Conservation (phyloP, 37 sponge, comb jelly and placozoan genomes). For the Amphimedon queenslandica region DNA sequence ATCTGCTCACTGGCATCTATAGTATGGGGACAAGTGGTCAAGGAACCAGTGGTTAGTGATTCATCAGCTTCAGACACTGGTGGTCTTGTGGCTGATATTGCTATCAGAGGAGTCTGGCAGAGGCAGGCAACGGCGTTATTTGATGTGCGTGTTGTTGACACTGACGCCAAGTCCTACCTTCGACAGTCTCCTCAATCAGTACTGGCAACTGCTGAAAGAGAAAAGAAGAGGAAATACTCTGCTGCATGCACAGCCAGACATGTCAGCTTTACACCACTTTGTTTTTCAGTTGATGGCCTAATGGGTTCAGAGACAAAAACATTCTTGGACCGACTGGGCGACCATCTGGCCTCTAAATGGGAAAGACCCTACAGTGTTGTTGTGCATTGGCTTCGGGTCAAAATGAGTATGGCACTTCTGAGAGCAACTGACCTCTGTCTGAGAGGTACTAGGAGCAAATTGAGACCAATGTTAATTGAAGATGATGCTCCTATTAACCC, state of each 20-base stretch:
- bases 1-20: conserved; percentile 35
- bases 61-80: background rate
- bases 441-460: conserved; percentile 16
- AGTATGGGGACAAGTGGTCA: conserved; percentile 23
- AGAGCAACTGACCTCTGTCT: conserved; percentile 26
- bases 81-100: conserved; percentile 23
- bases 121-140: conserved; percentile 42
- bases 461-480: conserved; percentile 7
- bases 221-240: conserved; percentile 46
- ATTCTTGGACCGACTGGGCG: background rate
- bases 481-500: background rate
- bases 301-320: conserved; percentile 21
- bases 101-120: conserved; percentile 45
- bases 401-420: conserved; percentile 17
- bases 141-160: conserved; percentile 55
- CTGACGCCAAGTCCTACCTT: conserved; percentile 31
- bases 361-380: conserved; percentile 1
- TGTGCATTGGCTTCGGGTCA: conserved; percentile 11
- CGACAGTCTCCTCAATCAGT: conserved; percentile 16
- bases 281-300: conserved; percentile 26
- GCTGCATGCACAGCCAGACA: conserved; percentile 11
- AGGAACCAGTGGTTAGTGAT: conserved; percentile 39
- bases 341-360: conserved; percentile 8
- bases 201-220: conserved; percentile 22
- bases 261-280: conserved; percentile 32